phyloP scores from a whole-genome alignment of 2,797 vertebrate genomes.

The Scomberomorus guttatus region DNA sequence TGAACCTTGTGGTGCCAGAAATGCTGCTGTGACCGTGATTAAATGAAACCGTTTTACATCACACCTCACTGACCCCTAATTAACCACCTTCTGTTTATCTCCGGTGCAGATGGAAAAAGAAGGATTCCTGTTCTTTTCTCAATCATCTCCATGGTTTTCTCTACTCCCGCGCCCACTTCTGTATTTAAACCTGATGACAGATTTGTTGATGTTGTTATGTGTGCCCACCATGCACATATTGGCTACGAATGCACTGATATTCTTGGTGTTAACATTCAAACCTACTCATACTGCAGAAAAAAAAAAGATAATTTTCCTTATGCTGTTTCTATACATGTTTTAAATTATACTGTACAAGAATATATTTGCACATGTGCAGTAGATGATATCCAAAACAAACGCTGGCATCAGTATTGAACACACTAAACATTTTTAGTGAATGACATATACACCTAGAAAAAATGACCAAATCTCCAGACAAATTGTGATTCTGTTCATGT shows the following conservation, averaged over 20 bases:
- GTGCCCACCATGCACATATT: slow-evolving; percentile 30
- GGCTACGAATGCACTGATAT: neutral
- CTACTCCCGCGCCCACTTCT: slow-evolving; percentile 45
- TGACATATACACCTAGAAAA: neutral
- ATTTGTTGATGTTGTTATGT: slow-evolving; percentile 28
- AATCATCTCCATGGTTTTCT: slow-evolving; percentile 32
- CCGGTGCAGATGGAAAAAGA: slow-evolving; percentile 11
- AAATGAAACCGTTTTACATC: slow-evolving; percentile 30
- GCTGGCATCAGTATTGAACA: neutral
- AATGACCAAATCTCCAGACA: neutral
- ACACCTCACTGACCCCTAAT: slow-evolving; percentile 37
- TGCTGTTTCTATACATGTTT: neutral
- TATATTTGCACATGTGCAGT: neutral
- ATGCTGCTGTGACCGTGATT: slow-evolving; percentile 21
- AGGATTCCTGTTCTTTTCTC: slow-evolving; percentile 6
- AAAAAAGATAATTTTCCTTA: neutral
- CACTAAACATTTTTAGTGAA: neutral
- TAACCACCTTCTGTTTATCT: slow-evolving; percentile 44
- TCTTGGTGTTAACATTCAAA: slow-evolving; percentile 1
- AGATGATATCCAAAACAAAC: neutral
- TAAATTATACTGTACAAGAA: neutral
- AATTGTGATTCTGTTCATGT: neutral
- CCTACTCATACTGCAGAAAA: slow-evolving; percentile 4
- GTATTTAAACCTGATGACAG: slow-evolving; percentile 34
- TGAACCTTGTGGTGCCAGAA: slow-evolving; percentile 2